A percentile compares a stretch with the other conserved stretches of the same genome.
Conservation (phyloP, 2,888 invertebrate species). For the Mythimna albipuncta region DNA sequence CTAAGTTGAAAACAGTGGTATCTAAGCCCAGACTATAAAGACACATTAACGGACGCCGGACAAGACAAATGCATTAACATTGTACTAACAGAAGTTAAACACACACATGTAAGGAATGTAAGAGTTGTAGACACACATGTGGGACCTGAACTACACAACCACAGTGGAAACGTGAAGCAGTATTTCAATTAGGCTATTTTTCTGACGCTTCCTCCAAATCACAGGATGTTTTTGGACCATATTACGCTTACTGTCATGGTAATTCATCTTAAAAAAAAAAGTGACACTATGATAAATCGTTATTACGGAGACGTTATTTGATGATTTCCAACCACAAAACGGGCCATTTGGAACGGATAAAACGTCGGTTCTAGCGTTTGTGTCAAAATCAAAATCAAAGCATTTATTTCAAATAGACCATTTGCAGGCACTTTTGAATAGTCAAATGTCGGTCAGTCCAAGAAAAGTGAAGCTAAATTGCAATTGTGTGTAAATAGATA, state of each 20-base stretch:
- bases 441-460: too few relatives aligned
- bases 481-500: not conserved
- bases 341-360: too few relatives aligned
- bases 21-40: constrained; percentile 30
- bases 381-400: too few relatives aligned
- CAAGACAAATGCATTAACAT: constrained; percentile 56
- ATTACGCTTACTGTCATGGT: not conserved
- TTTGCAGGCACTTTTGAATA: too few relatives aligned
- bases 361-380: not conserved
- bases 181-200: constrained; percentile 6
- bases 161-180: constrained; percentile 5
- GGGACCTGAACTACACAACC: not conserved
- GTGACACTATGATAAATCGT: too few relatives aligned
- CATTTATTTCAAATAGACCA: too few relatives aligned
- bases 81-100: constrained; percentile 7
- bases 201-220: not conserved
- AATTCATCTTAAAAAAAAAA: too few relatives aligned
- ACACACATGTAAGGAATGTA: constrained; percentile 3
- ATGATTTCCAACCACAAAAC: too few relatives aligned
- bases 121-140: constrained; percentile 6
- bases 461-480: too few relatives aligned
- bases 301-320: too few relatives aligned
- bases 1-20: constrained; percentile 26
- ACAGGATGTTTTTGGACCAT: too few relatives aligned
- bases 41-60: constrained; percentile 29